Base-by-base conservation (phyloP, 1,140 invertebrate genomes). In the Dinothrombium tinctorium region DNA sequence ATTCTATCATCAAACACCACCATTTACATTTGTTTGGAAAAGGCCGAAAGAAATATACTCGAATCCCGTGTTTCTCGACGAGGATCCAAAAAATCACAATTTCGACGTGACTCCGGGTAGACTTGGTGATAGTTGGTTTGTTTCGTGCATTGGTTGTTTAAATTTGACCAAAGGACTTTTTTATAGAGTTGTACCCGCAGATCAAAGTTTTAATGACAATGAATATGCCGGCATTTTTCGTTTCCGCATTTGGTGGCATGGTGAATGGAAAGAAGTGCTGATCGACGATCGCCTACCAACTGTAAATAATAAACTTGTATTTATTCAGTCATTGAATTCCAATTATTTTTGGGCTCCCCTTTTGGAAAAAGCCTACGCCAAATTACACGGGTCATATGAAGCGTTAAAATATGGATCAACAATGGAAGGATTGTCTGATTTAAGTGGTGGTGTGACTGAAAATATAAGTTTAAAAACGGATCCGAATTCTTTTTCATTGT, bases 321-420 rank as follows among this genome's bases (percentile, higher is more conserved):
- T 95, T 61, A 69, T 92, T 49, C 84, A 94, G 53, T 75, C 79
- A 11, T 72, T 74, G 45, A 68, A 76, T 47, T 74, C 73, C 1
- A 80, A 86, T 50, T 76, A 82, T 52, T 89, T 89, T 56, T 98
- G 90, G 90, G 79, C 84, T 1, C 74, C 84, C 1, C 61, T 98
- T 17, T 61, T 98, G 33, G 90, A 98, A 61, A 98, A 98, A 62
- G 90, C 90, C 17, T 96, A 95, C 56, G 90, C 90, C 37, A 98
- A 98, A 61, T 63, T 96, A 41, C 83, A 87, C 56, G 90, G 90
- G 0, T 95, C 86, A 0, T 98, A 96, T 59, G 90, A 96, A 60
- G 84, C 89, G 0, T 64, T 96, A 5, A 95, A 86, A 54, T 87
- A 87, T 53, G 81, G 81, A 9, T 80, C 76, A 19, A 62, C 80